phyloP scores from a whole-genome alignment of 2,113 vertebrate species.

The human (Homo sapiens) region DNA sequence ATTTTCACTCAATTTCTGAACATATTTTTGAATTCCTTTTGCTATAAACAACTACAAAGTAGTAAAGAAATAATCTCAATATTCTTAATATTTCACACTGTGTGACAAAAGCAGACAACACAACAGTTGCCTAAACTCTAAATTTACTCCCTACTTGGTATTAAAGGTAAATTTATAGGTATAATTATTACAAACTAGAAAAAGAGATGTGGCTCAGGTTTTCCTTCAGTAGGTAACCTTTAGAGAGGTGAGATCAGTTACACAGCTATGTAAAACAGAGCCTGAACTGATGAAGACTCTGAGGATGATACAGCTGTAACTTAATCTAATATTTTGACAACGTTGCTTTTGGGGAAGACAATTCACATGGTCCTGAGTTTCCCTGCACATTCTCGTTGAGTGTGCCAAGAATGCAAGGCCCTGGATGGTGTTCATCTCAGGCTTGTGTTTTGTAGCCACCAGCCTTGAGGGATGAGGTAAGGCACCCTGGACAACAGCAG shows the following conservation, averaged over 20 bases:
- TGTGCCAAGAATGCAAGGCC: neutral
- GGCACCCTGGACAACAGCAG: neutral
- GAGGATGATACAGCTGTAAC: neutral
- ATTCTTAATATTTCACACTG: neutral
- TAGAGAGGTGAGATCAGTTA: neutral
- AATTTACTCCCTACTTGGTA: neutral
- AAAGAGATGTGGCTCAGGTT: neutral
- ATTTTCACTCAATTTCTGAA: conserved; percentile 34
- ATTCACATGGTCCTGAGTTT: too few species aligned
- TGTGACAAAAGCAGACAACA: neutral
- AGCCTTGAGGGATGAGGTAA: neutral
- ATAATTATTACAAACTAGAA: neutral
- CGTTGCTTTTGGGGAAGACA: neutral
- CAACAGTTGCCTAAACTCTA: neutral
- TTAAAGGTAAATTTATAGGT: neutral
- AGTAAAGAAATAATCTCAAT: conserved; percentile 18
- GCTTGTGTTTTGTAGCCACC: neutral
- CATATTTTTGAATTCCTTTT: conserved; percentile 35
- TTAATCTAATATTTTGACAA: neutral
- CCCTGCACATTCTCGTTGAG: neutral
- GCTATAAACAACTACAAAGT: neutral
- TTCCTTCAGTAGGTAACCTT: neutral
- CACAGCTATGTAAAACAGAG: neutral
- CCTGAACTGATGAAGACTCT: neutral
- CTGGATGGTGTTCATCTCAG: neutral